phyloP scores from a whole-genome alignment of 2,888 invertebrate species.

The Ochropleura plecta region DNA sequence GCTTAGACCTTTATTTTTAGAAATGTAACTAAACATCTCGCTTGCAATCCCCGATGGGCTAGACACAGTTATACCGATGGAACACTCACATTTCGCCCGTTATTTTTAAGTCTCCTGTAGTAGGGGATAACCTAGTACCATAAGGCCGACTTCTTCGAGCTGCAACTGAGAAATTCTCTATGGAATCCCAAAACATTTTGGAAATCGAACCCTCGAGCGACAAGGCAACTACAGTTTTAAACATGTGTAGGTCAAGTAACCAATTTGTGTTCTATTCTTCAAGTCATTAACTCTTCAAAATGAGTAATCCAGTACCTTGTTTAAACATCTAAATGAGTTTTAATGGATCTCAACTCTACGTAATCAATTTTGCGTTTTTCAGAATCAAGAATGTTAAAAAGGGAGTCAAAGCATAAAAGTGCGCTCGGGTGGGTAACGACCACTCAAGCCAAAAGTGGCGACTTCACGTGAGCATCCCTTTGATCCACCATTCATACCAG shows the following conservation, averaged over 20 bases:
- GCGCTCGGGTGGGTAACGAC: constrained; percentile 78
- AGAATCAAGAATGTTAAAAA: constrained; percentile 75
- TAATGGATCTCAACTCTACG: constrained; percentile 52
- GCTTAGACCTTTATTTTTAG: not conserved
- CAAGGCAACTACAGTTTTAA: not conserved
- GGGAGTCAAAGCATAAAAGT: constrained; percentile 76
- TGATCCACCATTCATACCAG: constrained; percentile 82
- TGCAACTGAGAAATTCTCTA: not conserved
- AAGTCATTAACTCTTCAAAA: constrained; percentile 11
- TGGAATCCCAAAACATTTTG: not conserved
- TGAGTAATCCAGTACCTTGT: constrained; percentile 13
- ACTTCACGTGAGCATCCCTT: constrained; percentile 84
- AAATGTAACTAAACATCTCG: not conserved
- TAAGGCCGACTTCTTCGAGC: not conserved
- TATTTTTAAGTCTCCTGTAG: not conserved
- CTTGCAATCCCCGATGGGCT: not conserved
- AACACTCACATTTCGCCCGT: not conserved
- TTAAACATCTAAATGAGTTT: constrained; percentile 48
- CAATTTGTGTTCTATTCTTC: constrained; percentile 19
- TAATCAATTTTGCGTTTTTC: constrained; percentile 73
- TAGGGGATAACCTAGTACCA: not conserved
- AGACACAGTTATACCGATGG: not conserved
- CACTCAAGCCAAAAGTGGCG: constrained; percentile 78
- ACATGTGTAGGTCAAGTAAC: constrained; percentile 9
- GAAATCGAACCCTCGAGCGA: not conserved